Conservation (phyloP, 92 coral and sea anemone species). For the Diadumene lineata region DNA sequence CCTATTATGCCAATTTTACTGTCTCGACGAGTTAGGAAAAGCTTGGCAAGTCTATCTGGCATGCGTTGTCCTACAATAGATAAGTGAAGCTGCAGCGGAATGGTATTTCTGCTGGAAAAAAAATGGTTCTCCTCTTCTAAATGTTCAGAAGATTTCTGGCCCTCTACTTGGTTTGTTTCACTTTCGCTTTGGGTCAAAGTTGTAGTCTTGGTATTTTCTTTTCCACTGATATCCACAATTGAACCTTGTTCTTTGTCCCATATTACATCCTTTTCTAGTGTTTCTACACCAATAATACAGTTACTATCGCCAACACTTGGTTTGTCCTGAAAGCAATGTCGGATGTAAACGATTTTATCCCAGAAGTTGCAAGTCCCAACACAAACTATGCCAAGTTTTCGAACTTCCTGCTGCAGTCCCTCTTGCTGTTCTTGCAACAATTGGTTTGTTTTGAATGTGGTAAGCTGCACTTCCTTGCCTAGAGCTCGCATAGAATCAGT, state of each 20-base stretch:
- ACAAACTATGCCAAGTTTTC: slow-evolving; percentile 17
- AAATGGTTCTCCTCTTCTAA: not conserved
- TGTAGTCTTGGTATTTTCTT: no score
- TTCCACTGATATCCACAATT: no score
- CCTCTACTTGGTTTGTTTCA: no score
- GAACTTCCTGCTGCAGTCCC: slow-evolving; percentile 6
- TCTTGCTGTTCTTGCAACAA: no score
- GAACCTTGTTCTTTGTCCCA: not conserved
- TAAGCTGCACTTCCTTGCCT: slow-evolving; percentile 22
- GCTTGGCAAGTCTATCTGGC: slow-evolving; percentile 6
- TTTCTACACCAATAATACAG: slow-evolving; percentile 7
- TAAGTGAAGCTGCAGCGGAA: not conserved
- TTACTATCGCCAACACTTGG: slow-evolving; percentile 16
- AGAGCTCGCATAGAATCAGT: not conserved
- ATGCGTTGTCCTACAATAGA: slow-evolving; percentile 8
- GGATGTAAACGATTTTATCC: slow-evolving; percentile 24
- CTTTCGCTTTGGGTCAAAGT: not conserved
- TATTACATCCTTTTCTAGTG: not conserved
- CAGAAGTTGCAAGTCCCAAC: slow-evolving; percentile 21
- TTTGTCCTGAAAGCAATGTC: slow-evolving; percentile 15
- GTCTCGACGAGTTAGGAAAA: not conserved
- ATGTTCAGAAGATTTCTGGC: no score
- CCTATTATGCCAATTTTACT: slow-evolving; percentile 6
- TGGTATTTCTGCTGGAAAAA: not conserved
- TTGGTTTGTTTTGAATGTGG: slow-evolving; percentile 23